Conservation (phyloP, 2,888 invertebrate genomes). For the Nemurella pictetii region DNA sequence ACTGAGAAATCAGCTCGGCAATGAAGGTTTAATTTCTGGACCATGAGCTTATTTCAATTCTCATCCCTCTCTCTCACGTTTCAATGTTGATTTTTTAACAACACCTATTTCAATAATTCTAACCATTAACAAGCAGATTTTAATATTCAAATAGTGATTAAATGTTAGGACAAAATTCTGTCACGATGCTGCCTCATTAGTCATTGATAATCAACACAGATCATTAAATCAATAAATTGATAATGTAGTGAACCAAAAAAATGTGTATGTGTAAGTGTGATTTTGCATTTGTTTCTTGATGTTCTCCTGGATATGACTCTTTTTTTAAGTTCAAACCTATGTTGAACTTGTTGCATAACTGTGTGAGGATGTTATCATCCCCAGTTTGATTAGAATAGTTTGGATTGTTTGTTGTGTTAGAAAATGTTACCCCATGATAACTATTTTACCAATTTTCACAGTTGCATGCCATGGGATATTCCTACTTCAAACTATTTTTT, state of each 20-base stretch:
- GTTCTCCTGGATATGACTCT: neutral
- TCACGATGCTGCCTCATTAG: neutral
- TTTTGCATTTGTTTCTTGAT: neutral
- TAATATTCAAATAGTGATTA: neutral
- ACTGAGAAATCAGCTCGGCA: too few species aligned
- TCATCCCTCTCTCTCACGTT: neutral
- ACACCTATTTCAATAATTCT: neutral
- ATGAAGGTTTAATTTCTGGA: too few species aligned
- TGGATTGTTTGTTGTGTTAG: neutral
- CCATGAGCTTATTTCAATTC: neutral
- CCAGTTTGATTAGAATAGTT: neutral
- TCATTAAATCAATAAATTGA: neutral
- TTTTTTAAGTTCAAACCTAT: neutral
- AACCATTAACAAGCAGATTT: too few species aligned
- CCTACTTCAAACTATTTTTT: neutral
- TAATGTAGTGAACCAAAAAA: neutral
- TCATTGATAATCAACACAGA: neutral
- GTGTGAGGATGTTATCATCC: neutral
- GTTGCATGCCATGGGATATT: neutral
- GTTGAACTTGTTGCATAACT: neutral
- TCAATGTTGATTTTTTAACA: neutral
- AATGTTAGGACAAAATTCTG: neutral
- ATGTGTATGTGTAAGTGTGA: neutral
- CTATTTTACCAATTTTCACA: neutral
- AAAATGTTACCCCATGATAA: neutral